Percentiles rank a stretch among this genome's conserved stretches.
Evolutionary conservation across 1,140 invertebrate genomes (phyloP).

Genomic region (Lordiphosa stackelbergi): DNA sequence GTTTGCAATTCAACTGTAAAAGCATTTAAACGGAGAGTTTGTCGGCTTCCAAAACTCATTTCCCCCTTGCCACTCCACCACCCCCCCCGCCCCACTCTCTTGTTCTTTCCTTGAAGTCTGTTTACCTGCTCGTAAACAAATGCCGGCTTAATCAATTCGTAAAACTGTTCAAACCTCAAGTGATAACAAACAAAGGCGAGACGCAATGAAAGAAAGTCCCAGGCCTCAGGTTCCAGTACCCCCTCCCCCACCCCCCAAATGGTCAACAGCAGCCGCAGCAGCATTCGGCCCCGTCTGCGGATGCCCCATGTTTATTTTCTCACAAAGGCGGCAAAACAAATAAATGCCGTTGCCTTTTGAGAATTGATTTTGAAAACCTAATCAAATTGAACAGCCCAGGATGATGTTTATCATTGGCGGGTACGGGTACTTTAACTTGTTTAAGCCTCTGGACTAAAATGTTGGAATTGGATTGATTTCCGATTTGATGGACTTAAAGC

Average conservation of each 20-base stretch:
- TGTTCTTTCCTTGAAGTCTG: conserved; percentile 18
- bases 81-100: background rate
- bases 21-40: conserved; percentile 61
- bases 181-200: conserved; percentile 73
- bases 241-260: conserved; percentile 3
- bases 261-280: conserved; percentile 8
- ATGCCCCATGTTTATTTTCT: conserved; percentile 61
- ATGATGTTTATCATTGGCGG: conserved; percentile 5
- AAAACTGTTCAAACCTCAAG: conserved; percentile 61
- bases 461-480: no score
- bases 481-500: no score
- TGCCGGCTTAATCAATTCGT: conserved; percentile 68
- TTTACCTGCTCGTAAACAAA: conserved; percentile 71
- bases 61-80: background rate
- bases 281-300: conserved; percentile 11
- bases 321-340: conserved; percentile 65
- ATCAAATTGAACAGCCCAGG: conserved; percentile 52
- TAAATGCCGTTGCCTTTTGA: conserved; percentile 40
- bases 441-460: background rate
- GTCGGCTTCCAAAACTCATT: conserved; percentile 9
- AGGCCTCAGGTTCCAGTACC: conserved; percentile 1
- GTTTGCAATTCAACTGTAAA: conserved; percentile 64
- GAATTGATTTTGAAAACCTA: conserved; percentile 71
- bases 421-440: conserved; percentile 7
- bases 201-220: conserved; percentile 58